Conservation (phyloP, 1,140 invertebrate genomes). For the Maniola jurtina region DNA sequence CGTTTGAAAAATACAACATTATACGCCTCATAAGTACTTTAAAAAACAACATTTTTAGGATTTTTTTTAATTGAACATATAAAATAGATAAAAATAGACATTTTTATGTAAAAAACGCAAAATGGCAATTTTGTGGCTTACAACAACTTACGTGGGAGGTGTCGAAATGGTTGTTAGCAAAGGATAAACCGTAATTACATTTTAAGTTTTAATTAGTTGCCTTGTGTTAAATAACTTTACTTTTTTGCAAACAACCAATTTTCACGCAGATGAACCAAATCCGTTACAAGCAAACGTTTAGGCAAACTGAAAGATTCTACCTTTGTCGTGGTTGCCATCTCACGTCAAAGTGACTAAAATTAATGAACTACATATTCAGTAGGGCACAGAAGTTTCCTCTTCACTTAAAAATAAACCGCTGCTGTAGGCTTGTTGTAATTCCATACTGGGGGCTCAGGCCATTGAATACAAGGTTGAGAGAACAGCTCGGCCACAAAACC, state of each 20-base stretch:
- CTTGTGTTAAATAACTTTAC: neutral
- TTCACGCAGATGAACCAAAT: neutral
- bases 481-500: constrained; percentile 27
- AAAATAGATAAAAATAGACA: too few species aligned
- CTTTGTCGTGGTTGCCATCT: too few species aligned
- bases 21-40: too few species aligned
- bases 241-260: constrained; percentile 1
- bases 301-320: too few species aligned
- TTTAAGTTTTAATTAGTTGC: neutral
- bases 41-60: too few species aligned
- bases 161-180: neutral
- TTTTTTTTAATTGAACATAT: too few species aligned
- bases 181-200: constrained; percentile 5
- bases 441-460: constrained; percentile 23
- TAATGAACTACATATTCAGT: neutral
- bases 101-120: too few species aligned
- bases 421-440: constrained; percentile 15
- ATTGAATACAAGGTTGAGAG: constrained; percentile 34
- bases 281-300: too few species aligned
- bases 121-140: too few species aligned
- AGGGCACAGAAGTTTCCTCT: constrained; percentile 1
- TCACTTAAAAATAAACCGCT: constrained; percentile 13
- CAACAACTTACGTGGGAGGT: too few species aligned
- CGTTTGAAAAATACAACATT: too few species aligned
- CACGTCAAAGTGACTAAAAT: neutral